Conservation (phyloP, 2,113 vertebrate genomes). For the Conger conger region DNA sequence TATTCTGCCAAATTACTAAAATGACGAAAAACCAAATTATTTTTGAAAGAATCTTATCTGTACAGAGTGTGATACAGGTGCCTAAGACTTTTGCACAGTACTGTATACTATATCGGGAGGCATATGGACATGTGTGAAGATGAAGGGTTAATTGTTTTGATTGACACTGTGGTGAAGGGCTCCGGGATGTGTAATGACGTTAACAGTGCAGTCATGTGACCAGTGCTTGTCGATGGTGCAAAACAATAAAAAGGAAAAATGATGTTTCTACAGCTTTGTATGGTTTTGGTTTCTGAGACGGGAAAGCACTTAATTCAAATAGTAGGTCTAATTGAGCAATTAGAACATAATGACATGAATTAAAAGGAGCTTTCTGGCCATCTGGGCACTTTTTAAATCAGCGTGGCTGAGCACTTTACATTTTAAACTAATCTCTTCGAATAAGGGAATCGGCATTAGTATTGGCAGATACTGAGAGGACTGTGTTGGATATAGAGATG, state of each 20-base stretch:
- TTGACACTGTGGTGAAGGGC: constrained; percentile 26
- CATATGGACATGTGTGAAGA: not conserved
- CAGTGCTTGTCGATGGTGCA: constrained; percentile 26
- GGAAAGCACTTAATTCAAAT: not conserved
- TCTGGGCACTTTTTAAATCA: not conserved
- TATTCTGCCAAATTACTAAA: too few species aligned
- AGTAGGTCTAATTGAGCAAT: not conserved
- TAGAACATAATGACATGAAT: not conserved
- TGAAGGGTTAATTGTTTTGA: not conserved
- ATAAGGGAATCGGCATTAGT: too few species aligned
- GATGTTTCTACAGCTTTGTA: not conserved
- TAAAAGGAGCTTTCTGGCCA: not conserved
- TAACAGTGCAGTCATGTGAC: constrained; percentile 25
- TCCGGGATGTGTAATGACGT: constrained; percentile 23
- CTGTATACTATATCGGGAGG: not conserved
- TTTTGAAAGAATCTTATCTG: too few species aligned
- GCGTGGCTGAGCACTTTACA: too few species aligned
- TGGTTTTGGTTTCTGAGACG: not conserved
- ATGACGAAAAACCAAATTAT: too few species aligned
- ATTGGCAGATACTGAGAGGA: too few species aligned
- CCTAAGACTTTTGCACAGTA: too few species aligned
- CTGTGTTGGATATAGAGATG: too few species aligned
- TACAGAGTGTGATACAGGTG: too few species aligned
- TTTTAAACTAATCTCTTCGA: too few species aligned
- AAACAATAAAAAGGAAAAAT: constrained; percentile 22